Evolutionary conservation across 2,113 vertebrate genomes (phyloP).

Genomic region (Strix aluco): DNA sequence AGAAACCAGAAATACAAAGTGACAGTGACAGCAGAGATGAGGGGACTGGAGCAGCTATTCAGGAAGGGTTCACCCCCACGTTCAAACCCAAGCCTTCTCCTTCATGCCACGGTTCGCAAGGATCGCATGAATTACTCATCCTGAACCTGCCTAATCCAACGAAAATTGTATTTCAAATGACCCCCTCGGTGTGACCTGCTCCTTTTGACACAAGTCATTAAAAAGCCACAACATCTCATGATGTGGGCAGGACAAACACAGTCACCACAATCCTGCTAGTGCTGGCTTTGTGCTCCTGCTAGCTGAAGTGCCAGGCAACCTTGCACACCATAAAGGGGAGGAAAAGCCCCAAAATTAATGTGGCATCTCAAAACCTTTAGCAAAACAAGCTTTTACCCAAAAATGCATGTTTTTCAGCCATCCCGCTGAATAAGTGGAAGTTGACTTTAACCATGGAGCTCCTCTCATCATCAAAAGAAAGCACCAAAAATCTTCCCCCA

Average conservation of each 20-base stretch:
- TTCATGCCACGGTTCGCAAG: rapidly evolving
- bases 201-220: not conserved
- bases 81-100: not conserved
- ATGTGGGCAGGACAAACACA: rapidly evolving
- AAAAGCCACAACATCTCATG: not conserved
- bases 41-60: not conserved
- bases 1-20: not conserved
- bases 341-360: not conserved
- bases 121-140: rapidly evolving
- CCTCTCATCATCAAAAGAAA: not conserved
- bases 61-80: rapidly evolving
- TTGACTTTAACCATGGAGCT: rapidly evolving
- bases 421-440: rapidly evolving
- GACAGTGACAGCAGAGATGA: not conserved
- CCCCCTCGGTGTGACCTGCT: no score
- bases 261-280: rapidly evolving
- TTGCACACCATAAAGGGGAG: rapidly evolving
- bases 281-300: rapidly evolving
- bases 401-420: rapidly evolving
- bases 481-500: not conserved
- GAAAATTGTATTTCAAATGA: rapidly evolving
- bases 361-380: not conserved
- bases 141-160: not conserved
- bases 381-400: not conserved
- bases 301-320: rapidly evolving